These are phyloP conservation scores for Zygothrica quintamaculata DNA, from an alignment of 2,888 invertebrate genomes.

Conservation along the genomic window DNA sequence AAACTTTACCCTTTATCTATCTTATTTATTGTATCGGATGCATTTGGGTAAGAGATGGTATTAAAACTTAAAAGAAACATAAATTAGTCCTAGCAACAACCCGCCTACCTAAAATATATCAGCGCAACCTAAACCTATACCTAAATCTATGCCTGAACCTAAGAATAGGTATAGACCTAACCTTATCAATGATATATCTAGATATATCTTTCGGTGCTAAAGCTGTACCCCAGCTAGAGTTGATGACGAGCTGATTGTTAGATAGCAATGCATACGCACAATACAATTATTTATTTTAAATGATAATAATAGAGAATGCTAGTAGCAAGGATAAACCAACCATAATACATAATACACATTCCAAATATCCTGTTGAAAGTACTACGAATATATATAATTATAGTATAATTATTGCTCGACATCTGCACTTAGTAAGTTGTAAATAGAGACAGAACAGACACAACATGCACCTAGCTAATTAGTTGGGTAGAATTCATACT, in stretches of 20 bases:
- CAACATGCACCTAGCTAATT: slow-evolving; percentile 77
- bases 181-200: too few species aligned
- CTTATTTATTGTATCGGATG: slow-evolving; percentile 60
- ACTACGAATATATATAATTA: slow-evolving; percentile 53
- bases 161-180: too few species aligned
- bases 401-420: slow-evolving; percentile 19
- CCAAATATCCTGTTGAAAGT: slow-evolving; percentile 52
- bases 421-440: slow-evolving; percentile 36
- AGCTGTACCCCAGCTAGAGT: not conserved
- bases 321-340: slow-evolving; percentile 72
- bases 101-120: slow-evolving; percentile 8
- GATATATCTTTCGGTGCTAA: not conserved
- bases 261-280: slow-evolving; percentile 54
- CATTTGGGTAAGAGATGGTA: slow-evolving; percentile 60
- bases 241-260: slow-evolving; percentile 58
- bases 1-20: slow-evolving; percentile 43
- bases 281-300: slow-evolving; percentile 32
- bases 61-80: slow-evolving; percentile 57
- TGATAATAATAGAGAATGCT: slow-evolving; percentile 46
- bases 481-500: slow-evolving; percentile 52
- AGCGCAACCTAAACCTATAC: slow-evolving; percentile 9
- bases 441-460: slow-evolving; percentile 69
- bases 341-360: slow-evolving; percentile 55
- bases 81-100: slow-evolving; percentile 22
- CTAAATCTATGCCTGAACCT: slow-evolving; percentile 37